A percentile compares a stretch with the other conserved stretches of the same genome.
phyloP scores from a whole-genome alignment of 2,113 vertebrate genomes.

The Nipponia nippon region DNA sequence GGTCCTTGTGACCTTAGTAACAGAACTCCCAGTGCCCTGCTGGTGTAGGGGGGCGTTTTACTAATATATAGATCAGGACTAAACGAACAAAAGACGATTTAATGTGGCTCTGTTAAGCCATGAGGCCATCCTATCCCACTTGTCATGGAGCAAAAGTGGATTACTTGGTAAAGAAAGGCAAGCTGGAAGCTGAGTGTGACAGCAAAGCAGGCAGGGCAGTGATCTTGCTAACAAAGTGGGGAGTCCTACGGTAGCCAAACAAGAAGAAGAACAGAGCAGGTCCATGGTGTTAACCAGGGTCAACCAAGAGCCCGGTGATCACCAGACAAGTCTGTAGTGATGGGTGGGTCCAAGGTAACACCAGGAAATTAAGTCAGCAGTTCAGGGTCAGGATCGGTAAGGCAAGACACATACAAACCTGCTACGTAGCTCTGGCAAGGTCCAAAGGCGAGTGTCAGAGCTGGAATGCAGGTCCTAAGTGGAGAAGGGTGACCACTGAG shows the following conservation, averaged over 20 bases:
- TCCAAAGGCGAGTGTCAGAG: background rate
- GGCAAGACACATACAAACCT: background rate
- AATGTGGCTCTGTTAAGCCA: background rate
- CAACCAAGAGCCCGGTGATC: background rate
- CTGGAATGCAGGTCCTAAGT: background rate
- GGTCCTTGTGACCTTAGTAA: background rate
- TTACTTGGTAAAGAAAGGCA: background rate
- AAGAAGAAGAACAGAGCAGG: background rate
- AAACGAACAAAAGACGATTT: background rate
- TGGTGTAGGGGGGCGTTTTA: background rate
- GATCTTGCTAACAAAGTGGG: background rate
- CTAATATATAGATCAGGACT: background rate
- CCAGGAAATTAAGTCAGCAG: background rate
- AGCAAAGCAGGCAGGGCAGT: background rate
- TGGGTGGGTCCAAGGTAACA: background rate
- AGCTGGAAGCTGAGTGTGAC: background rate
- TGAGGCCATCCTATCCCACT: background rate
- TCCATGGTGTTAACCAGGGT: background rate
- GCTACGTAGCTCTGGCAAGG: background rate
- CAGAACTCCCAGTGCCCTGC: background rate
- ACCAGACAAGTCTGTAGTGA: background rate
- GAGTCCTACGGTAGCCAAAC: background rate
- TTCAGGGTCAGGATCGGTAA: background rate
- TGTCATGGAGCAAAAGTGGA: background rate
- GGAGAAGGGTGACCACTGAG: background rate